Evolutionary conservation across 2,888 invertebrate genomes (phyloP), one percentile per base, ranked within the genome.

Genomic region (Tromatobia lineatoria): DNA sequence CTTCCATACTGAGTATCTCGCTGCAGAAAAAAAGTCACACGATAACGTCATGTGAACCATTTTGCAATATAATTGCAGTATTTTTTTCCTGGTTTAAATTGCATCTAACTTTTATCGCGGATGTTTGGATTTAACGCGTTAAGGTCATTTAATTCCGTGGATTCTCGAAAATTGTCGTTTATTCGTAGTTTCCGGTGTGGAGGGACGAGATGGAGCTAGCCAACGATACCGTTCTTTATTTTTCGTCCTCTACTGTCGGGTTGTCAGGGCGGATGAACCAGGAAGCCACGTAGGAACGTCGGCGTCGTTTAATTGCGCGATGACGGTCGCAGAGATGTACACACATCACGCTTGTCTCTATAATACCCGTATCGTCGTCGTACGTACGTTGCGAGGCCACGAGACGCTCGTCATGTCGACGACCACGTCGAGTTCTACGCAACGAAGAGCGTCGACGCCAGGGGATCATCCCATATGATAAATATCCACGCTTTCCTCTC

Each of bases 231-330:
- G 47, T 66, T 73, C 71, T 38, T 67, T 67, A 67, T 66, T 59
- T 69, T 52, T 82, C 74, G 20, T 67, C 11, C 50, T 50, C 59
- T 11, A 15, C 47, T 73, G n/a, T 25, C 59, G 50, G 57, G 25
- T 61, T 29, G 13, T 59, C 57, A 25, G n/a, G 59, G 34, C 34
- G 69, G 71, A 83, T 71, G 66, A 83, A 83, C 83, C 83, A 83
- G 80, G 83, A 83, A 83, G 80, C 75, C 70, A 34, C 20, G 45
- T 18, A 73, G 50, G 18, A 54, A 59, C 83, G 79, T 79, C 70
- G 83, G 79, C 74, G 80, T 76, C 80, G 76, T 76, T 83, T 83
- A 80, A 83, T 83, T 73, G 70, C 75, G 75, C 75, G 67, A 73
- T 29, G 20, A 34, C 54, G 73, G 73, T 20, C 59, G 67, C 66